phyloP scores from a whole-genome alignment of 2,113 vertebrate species.

The Naja naja region DNA sequence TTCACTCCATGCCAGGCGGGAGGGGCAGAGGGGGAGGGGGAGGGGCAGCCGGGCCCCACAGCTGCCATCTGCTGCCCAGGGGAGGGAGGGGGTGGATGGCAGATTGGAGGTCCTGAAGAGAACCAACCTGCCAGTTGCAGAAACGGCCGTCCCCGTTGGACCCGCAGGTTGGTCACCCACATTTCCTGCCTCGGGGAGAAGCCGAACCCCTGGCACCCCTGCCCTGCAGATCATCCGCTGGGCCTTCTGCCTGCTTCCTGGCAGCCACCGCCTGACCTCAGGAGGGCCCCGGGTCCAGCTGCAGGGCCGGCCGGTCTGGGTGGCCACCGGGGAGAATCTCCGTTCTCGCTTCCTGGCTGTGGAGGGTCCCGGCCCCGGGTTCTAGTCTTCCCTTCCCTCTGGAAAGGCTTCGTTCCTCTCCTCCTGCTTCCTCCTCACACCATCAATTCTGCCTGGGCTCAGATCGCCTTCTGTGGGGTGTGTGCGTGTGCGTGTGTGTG shows the following conservation, averaged over 20 bases:
- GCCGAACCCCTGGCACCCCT: neutral
- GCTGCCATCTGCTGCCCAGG: too few relatives aligned
- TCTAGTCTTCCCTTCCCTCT: neutral
- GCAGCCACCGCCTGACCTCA: neutral
- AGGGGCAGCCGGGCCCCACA: too few relatives aligned
- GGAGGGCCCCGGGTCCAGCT: neutral
- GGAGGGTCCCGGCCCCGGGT: too few relatives aligned
- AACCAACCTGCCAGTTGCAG: too few relatives aligned
- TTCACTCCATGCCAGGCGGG: too few relatives aligned
- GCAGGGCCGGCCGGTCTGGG: neutral
- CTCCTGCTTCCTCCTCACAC: too few relatives aligned
- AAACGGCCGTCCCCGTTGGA: fast-evolving
- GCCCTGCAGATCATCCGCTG: neutral
- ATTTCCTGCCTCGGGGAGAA: neutral
- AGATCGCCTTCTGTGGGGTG: neutral
- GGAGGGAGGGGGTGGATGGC: neutral
- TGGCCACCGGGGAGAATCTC: too few relatives aligned
- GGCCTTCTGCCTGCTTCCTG: neutral
- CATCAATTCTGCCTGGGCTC: neutral
- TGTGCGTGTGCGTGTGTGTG: neutral
- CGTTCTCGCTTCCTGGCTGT: neutral
- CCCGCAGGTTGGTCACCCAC: neutral
- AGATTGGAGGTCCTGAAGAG: too few relatives aligned
- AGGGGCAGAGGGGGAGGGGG: too few relatives aligned
- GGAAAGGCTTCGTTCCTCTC: neutral